Percentiles rank a stretch among this genome's conserved stretches.
These are phyloP conservation scores for Sardinella longiceps DNA, from an alignment of 2,797 vertebrate genomes.

Conservation along the genomic window DNA sequence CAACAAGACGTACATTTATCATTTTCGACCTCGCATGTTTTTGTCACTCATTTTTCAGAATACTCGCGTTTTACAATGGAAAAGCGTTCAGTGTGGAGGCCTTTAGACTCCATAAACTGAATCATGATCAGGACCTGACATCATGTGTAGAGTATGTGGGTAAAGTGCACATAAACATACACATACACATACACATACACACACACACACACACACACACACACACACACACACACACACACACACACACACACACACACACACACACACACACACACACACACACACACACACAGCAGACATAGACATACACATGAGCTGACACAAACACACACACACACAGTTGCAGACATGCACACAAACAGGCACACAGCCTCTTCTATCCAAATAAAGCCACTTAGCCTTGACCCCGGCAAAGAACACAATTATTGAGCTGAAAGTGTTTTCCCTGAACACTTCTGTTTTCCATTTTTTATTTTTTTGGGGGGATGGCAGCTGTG, in stretches of 20 bases:
- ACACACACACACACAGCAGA: not conserved
- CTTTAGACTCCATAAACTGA: too few species aligned
- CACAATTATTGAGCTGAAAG: not conserved
- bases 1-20: too few species aligned
- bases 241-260: not conserved
- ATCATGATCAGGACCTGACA: too few species aligned
- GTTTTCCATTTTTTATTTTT: not conserved
- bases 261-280: not conserved
- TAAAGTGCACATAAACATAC: not conserved
- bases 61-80: too few species aligned
- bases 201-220: not conserved
- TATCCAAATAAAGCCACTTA: conserved; percentile 6
- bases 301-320: not conserved
- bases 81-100: too few species aligned
- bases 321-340: conserved; percentile 8
- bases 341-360: not conserved
- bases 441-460: not conserved
- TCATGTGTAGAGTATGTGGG: too few species aligned
- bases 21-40: too few species aligned
- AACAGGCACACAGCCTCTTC: not conserved
- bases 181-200: not conserved
- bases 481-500: not conserved
- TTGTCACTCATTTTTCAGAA: too few species aligned
- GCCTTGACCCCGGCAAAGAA: not conserved
- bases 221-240: not conserved